Percentiles rank a stretch among this genome's conserved stretches.
Conservation (phyloP, 2,113 vertebrate species). For the Lanius collurio region DNA sequence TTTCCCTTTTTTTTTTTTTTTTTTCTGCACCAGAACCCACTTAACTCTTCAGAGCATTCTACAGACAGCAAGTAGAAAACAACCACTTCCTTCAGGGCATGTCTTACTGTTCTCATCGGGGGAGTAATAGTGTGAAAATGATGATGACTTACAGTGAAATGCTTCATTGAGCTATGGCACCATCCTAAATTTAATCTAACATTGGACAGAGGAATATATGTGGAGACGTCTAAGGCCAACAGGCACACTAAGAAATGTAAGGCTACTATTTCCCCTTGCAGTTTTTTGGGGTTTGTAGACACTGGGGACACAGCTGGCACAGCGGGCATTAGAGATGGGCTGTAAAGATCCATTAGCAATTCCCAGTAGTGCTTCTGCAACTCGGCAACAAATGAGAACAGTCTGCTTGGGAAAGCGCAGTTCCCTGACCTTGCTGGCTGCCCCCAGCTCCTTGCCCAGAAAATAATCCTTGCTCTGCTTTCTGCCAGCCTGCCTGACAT, state of each 20-base stretch:
- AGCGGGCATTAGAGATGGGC: accelerated
- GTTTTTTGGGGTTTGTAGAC: background rate
- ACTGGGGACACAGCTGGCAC: background rate
- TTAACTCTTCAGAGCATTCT: background rate
- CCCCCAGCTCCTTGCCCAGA: background rate
- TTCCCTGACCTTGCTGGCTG: background rate
- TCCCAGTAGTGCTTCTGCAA: background rate
- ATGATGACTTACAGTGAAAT: background rate
- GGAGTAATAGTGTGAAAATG: background rate
- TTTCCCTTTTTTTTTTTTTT: background rate
- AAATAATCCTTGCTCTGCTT: background rate
- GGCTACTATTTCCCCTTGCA: background rate
- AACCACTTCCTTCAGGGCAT: background rate
- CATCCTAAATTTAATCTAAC: background rate
- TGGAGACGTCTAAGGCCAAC: background rate
- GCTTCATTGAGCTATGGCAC: background rate
- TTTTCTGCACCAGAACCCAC: background rate
- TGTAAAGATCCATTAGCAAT: accelerated
- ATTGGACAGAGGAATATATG: background rate
- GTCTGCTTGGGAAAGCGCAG: background rate
- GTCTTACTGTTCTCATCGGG: background rate
- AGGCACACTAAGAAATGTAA: background rate
- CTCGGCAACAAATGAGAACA: background rate
- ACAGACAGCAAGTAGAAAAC: background rate
- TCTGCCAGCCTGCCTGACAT: background rate